Evolutionary conservation across 2,113 vertebrate genomes (phyloP).

Genomic region (Oceanodroma tethys): DNA sequence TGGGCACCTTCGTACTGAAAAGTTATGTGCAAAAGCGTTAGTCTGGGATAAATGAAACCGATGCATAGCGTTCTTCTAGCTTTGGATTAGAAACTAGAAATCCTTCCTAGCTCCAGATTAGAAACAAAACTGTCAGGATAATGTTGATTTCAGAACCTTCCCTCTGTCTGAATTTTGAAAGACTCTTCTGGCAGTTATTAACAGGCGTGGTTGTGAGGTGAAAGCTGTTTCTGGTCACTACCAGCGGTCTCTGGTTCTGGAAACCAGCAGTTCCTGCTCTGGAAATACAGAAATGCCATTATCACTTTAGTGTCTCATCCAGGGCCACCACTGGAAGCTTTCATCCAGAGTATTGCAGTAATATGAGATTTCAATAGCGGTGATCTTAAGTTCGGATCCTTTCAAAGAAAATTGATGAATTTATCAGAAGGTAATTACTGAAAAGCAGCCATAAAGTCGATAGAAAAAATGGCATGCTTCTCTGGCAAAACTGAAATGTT

Average conservation of each 20-base stretch:
- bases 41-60: not conserved
- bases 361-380: not conserved
- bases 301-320: not conserved
- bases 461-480: not conserved
- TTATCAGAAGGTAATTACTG: not conserved
- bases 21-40: fast-evolving
- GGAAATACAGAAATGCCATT: not conserved
- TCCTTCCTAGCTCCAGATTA: not conserved
- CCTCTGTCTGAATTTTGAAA: not conserved
- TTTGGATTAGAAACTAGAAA: not conserved
- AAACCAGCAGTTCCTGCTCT: not conserved
- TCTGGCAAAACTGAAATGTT: not conserved
- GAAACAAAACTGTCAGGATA: not conserved
- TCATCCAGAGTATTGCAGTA: not conserved
- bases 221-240: not conserved
- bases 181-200: not conserved
- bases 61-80: not conserved
- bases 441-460: not conserved
- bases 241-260: not conserved
- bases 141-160: not conserved
- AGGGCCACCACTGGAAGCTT: not conserved
- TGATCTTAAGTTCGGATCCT: not conserved
- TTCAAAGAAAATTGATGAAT: not conserved
- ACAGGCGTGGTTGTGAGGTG: not conserved
- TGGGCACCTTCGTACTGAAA: not conserved